These are phyloP conservation scores for Monoplex corrugatus DNA, from an alignment of 2,888 invertebrate species.

Conservation along the genomic window DNA sequence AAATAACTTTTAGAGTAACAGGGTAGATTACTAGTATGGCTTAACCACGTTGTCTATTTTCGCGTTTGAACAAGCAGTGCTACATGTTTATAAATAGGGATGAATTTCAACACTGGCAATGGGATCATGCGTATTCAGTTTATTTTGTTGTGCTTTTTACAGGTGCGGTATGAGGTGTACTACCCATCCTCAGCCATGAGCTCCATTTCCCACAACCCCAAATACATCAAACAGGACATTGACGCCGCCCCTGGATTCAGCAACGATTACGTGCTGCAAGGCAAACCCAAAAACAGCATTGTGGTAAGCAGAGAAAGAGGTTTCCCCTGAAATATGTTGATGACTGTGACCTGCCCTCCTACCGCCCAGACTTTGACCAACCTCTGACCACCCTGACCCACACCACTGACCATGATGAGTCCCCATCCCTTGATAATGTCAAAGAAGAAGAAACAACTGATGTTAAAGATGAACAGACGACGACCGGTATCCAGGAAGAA, in stretches of 20 bases:
- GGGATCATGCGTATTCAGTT: too few relatives aligned
- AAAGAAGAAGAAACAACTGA: slow-evolving; percentile 6
- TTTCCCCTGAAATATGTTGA: slow-evolving; percentile 45
- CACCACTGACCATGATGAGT: background rate
- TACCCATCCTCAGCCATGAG: slow-evolving; percentile 56
- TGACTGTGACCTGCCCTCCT: slow-evolving; percentile 35
- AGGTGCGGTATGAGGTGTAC: slow-evolving; percentile 57
- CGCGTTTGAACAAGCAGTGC: too few relatives aligned
- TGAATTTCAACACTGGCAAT: too few relatives aligned
- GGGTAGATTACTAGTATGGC: too few relatives aligned
- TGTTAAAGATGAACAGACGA: too few relatives aligned
- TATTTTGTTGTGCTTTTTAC: background rate
- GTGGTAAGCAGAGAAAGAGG: slow-evolving; percentile 49
- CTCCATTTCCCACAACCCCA: slow-evolving; percentile 60
- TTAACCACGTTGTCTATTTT: too few relatives aligned
- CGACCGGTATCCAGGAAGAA: too few relatives aligned
- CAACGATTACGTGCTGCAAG: slow-evolving; percentile 30
- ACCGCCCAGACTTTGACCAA: background rate
- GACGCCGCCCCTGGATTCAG: background rate
- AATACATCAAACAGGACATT: slow-evolving; percentile 55
- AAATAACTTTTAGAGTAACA: too few relatives aligned
- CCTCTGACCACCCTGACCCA: background rate
- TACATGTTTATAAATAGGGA: too few relatives aligned
- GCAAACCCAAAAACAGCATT: slow-evolving; percentile 37
- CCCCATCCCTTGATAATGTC: background rate